Conservation (phyloP, 1,140 invertebrate species). For the Macrosteles quadrilineatus region DNA sequence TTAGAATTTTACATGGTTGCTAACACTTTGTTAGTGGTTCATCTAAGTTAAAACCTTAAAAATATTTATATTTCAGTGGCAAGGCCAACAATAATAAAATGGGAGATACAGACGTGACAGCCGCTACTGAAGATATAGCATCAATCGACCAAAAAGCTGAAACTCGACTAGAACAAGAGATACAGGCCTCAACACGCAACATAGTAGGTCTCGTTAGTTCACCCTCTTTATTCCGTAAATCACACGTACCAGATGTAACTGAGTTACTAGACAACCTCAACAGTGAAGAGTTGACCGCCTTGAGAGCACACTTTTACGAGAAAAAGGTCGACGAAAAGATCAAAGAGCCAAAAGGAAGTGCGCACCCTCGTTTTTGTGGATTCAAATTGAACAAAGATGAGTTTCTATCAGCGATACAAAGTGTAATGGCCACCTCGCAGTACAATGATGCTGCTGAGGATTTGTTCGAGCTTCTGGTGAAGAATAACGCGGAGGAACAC, state of each 20-base stretch:
- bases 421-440: not conserved
- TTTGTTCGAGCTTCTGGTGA: slow-evolving; percentile 30
- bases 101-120: too few species aligned
- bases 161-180: too few species aligned
- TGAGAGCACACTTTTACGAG: not conserved
- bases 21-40: too few species aligned
- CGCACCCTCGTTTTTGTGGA: not conserved
- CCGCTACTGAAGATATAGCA: too few species aligned
- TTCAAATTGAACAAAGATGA: slow-evolving; percentile 5
- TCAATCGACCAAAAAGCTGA: too few species aligned
- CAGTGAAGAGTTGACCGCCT: not conserved
- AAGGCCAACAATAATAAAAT: too few species aligned
- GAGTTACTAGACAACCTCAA: not conserved
- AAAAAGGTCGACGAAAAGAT: not conserved
- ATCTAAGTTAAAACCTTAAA: too few species aligned
- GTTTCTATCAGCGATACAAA: not conserved
- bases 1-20: too few species aligned
- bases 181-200: too few species aligned
- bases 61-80: too few species aligned
- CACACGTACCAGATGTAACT: not conserved
- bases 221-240: too few species aligned
- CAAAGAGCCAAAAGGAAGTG: slow-evolving; percentile 1
- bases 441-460: slow-evolving; percentile 6
- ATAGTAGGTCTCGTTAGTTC: too few species aligned
- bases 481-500: slow-evolving; percentile 25